Evolutionary conservation across 1,140 invertebrate genomes (phyloP).

Genomic region (Lepeophtheirus salmonis): DNA sequence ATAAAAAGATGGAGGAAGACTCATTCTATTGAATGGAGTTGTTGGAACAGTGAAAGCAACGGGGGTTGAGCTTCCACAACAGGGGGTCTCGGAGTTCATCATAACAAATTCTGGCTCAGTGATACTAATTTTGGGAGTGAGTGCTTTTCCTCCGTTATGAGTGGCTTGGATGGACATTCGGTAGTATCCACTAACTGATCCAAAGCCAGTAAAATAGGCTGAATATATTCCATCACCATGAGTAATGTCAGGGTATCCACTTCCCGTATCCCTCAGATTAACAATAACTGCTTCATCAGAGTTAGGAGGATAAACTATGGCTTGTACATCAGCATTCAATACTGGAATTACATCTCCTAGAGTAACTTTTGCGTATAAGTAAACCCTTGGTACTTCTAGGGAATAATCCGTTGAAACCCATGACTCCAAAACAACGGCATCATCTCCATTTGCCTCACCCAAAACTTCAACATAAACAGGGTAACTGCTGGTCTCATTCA

Average conservation of each 20-base stretch:
- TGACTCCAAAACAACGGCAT: neutral
- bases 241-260: constrained; percentile 41
- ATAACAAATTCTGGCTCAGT: constrained; percentile 17
- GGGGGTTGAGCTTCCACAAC: constrained; percentile 21
- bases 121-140: constrained; percentile 19
- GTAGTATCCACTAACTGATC: constrained; percentile 22
- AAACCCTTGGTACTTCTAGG: constrained; percentile 16
- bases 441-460: neutral
- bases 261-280: constrained; percentile 37
- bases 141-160: constrained; percentile 21
- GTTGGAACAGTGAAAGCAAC: constrained; percentile 21
- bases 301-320: neutral
- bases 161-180: constrained; percentile 20
- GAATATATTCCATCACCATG: constrained; percentile 45
- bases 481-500: neutral
- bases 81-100: constrained; percentile 13
- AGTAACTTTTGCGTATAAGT: constrained; percentile 29
- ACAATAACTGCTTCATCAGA: constrained; percentile 28
- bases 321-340: constrained; percentile 32
- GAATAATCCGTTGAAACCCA: neutral
- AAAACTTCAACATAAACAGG: constrained; percentile 4
- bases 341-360: constrained; percentile 30
- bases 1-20: constrained; percentile 5
- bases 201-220: constrained; percentile 35
- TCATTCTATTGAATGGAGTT: constrained; percentile 20